phyloP scores from a whole-genome alignment of 2,888 invertebrate species.

The Lymantria dispar region DNA sequence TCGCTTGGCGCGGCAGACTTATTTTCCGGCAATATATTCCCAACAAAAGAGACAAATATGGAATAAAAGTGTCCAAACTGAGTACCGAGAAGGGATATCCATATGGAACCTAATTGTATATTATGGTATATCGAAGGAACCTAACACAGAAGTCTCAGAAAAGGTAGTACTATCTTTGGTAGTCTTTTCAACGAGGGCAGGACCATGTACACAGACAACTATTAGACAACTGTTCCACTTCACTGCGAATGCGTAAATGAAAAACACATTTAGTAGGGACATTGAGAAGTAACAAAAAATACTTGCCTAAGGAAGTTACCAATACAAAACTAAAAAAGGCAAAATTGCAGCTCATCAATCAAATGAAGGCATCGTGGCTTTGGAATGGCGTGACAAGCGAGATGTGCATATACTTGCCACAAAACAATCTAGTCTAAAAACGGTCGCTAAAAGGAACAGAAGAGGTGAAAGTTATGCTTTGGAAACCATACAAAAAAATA shows the following conservation, averaged over 20 bases:
- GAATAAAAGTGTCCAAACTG: neutral
- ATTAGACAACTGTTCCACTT: neutral
- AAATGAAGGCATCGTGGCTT: neutral
- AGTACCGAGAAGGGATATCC: neutral
- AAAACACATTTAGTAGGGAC: slow-evolving; percentile 1
- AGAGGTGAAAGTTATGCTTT: neutral
- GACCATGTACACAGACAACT: neutral
- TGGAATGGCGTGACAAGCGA: slow-evolving; percentile 7
- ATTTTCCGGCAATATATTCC: neutral
- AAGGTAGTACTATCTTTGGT: neutral
- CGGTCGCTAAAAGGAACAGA: neutral
- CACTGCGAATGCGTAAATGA: slow-evolving; percentile 1
- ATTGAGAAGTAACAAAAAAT: neutral
- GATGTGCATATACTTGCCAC: slow-evolving; percentile 5
- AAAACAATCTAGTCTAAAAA: slow-evolving; percentile 9
- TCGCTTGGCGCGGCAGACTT: neutral
- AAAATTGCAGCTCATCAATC: neutral
- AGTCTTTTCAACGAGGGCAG: neutral
- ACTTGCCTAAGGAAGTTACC: neutral
- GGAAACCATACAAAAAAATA: neutral
- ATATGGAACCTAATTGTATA: neutral
- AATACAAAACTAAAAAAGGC: neutral
- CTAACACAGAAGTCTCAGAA: neutral
- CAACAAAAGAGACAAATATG: neutral
- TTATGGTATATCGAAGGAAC: neutral